Conservation (phyloP, 1,140 invertebrate species). For the Chironomus tepperi region DNA sequence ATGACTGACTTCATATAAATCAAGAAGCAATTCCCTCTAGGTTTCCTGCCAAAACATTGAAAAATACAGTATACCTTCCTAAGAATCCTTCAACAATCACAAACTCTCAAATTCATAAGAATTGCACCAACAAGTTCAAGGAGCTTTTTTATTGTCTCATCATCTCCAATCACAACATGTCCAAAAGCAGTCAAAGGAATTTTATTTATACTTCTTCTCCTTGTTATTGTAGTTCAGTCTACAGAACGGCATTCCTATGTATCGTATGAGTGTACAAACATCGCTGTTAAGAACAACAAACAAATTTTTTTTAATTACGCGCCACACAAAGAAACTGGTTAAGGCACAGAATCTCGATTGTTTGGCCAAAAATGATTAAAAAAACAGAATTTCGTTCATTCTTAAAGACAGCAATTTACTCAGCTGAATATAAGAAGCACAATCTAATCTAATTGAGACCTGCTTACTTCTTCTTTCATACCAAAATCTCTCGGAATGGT, state of each 20-base stretch:
- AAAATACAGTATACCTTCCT: no score
- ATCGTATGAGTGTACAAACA: neutral
- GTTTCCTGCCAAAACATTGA: no score
- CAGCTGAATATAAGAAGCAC: neutral
- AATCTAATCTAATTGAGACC: constrained; percentile 1
- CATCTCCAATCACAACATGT: no score
- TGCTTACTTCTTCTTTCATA: neutral
- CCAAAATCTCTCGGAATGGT: no score
- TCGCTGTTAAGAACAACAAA: neutral
- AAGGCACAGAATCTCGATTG: neutral
- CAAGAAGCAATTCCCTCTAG: no score
- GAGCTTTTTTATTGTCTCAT: neutral
- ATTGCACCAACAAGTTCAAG: neutral
- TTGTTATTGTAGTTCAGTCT: no score
- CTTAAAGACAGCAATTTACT: constrained; percentile 2
- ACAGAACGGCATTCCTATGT: neutral
- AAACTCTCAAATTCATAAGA: no score
- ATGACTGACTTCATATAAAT: no score
- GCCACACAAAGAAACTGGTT: constrained; percentile 15
- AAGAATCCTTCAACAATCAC: no score
- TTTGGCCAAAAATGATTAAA: no score
- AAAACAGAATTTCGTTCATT: neutral
- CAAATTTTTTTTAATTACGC: constrained; percentile 11
- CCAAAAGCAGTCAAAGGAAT: no score
- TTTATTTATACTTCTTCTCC: no score